Evolutionary conservation across 2,888 invertebrate genomes (phyloP).

Genomic region (Nudaria mundana): DNA sequence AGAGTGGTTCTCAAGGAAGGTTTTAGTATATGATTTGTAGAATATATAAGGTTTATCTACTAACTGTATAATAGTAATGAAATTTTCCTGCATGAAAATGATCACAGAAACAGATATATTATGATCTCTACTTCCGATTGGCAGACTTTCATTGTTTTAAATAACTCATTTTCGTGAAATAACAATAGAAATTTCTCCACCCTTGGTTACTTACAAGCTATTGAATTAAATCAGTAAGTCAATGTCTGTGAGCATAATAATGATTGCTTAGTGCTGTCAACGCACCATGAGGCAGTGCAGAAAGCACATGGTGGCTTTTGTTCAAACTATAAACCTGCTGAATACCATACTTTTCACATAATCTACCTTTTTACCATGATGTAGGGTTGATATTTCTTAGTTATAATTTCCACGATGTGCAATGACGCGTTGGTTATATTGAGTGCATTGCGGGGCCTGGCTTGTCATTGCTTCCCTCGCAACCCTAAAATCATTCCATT

Average conservation of each 20-base stretch:
- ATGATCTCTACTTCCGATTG: too few species aligned
- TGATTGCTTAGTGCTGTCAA: conserved; percentile 68
- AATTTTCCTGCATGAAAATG: background rate
- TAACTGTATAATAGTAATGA: too few species aligned
- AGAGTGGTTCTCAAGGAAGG: too few species aligned
- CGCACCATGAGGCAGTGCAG: conserved; percentile 64
- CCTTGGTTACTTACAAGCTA: conserved; percentile 25
- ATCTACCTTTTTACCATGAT: conserved; percentile 14
- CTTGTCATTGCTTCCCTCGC: conserved; percentile 78
- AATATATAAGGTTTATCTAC: too few species aligned
- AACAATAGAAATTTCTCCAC: conserved; percentile 22
- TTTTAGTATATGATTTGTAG: too few species aligned
- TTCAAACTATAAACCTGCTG: conserved; percentile 34
- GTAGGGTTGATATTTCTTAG: conserved; percentile 31
- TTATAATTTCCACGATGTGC: conserved; percentile 7
- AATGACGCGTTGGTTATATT: conserved; percentile 36
- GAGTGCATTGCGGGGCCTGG: conserved; percentile 63
- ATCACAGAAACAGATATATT: background rate
- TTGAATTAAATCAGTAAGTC: conserved; percentile 62
- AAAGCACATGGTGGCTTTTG: conserved; percentile 68
- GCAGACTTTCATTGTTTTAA: conserved; percentile 15
- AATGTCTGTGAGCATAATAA: conserved; percentile 55
- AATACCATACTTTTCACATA: conserved; percentile 1
- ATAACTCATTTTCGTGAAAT: conserved; percentile 12
- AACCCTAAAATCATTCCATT: conserved; percentile 79